Conservation (phyloP, 2,797 vertebrate genomes). For the Bradypus variegatus region DNA sequence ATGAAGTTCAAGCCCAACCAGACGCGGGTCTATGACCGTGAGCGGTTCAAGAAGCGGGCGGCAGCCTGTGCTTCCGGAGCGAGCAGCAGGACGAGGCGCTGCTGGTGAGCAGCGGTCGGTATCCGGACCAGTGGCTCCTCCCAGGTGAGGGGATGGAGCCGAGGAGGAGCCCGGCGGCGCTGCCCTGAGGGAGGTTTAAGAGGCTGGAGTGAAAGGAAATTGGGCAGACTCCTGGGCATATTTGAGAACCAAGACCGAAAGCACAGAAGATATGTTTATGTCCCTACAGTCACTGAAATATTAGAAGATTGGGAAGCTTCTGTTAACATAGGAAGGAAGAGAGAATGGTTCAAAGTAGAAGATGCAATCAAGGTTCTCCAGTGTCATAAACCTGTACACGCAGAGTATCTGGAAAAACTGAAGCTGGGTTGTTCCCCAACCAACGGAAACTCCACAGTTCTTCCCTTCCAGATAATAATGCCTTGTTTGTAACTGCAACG, state of each 20-base stretch:
- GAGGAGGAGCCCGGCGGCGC: conserved; percentile 96
- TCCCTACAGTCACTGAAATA: conserved; percentile 94
- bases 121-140: too few species aligned
- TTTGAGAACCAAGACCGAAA: conserved; percentile 99
- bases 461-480: conserved; percentile 78
- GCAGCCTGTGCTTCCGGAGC: conserved; percentile 86
- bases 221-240: conserved; percentile 93
- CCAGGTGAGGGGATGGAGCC: conserved; percentile 87
- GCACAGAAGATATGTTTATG: conserved; percentile 96
- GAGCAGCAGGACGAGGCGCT: conserved; percentile 90
- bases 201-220: conserved; percentile 96
- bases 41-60: conserved; percentile 91
- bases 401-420: conserved; percentile 92
- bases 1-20: conserved; percentile 98
- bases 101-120: too few species aligned
- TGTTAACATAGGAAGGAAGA: conserved; percentile 95
- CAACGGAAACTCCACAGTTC: conserved; percentile 84
- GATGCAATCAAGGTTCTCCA: conserved; percentile 93
- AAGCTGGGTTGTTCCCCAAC: conserved; percentile 82
- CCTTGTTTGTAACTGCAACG: conserved; percentile 84
- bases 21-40: conserved; percentile 94
- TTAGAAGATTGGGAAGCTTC: conserved; percentile 99
- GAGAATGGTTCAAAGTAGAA: conserved; percentile 97
- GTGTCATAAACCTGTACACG: conserved; percentile 95
- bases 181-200: conserved; percentile 91